Base-by-base conservation (phyloP, 2,888 invertebrate species). In the Melanostoma mellinum region DNA sequence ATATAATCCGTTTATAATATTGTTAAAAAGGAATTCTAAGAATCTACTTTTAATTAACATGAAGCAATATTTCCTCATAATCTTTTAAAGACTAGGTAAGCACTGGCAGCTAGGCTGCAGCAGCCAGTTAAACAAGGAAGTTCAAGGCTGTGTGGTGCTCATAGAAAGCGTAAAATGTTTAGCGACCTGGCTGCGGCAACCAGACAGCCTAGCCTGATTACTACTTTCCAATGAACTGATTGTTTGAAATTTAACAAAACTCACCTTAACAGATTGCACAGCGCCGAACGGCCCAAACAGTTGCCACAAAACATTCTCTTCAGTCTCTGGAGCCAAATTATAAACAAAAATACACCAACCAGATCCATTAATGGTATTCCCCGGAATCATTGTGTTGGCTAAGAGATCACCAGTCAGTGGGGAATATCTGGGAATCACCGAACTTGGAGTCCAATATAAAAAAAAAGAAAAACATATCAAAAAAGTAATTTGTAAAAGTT, bases 251-350 rank as follows among this genome's bases (percentile, higher is more conserved):
- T 32, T 32, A 0, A 3, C 9, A 65, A 53, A 53, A 61, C 85
- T 96, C 89, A 98, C 98, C 94, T 98, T 98, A 88, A 99, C 98
- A 92, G 96, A 97, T 92, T 98, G 97, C 89, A 99, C 98, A 87
- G 98, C 98, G 88, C 99, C 99, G 90, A 98, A 99, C 32, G 98
- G 99, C 79, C 98, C 98, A 92, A 99, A 99, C 87, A 98, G 93
- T 92, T 98, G 98, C 98, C 98, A 98, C 86, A 98, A 94, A 74
- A 97, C 96, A 92, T 97, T 97, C 92, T 98, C 98, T 92, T 98
- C 98, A 3, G 98, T 97, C 91, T 98, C 98, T 5, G 98, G 97
- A 1, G 97, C 97, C 88, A 98, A 93, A 92, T 98, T 98, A 93
- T 98, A 98, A 78, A 98, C 98, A 91, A 98, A 98, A 92, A 98